Conservation (phyloP, 2,113 vertebrate genomes). For the Riparia riparia region DNA sequence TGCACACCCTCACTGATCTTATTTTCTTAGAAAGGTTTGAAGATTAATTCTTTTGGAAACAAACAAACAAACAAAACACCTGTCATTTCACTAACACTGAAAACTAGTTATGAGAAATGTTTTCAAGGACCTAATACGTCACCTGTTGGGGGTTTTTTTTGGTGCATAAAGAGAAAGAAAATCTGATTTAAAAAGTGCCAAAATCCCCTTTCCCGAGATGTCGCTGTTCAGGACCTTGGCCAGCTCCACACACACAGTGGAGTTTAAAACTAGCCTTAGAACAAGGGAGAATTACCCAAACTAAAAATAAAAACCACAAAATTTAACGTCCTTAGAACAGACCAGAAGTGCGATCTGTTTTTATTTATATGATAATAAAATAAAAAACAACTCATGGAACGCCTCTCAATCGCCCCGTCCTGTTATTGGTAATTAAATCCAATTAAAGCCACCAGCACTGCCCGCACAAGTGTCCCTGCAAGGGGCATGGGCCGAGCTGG, state of each 20-base stretch:
- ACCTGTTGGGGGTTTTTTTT: no score
- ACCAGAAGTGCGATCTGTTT: background rate
- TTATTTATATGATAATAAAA: background rate
- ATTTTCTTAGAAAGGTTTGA: background rate
- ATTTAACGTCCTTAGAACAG: background rate
- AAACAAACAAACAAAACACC: background rate
- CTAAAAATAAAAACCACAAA: background rate
- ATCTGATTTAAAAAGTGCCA: accelerated
- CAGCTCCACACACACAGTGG: background rate
- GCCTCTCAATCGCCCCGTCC: background rate
- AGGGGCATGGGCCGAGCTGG: accelerated
- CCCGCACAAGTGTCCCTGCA: accelerated
- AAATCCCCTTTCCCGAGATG: accelerated
- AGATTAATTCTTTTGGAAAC: background rate
- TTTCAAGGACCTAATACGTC: background rate
- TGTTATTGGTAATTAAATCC: background rate
- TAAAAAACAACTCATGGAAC: background rate
- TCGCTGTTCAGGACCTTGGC: conserved; percentile 36
- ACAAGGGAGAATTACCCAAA: background rate
- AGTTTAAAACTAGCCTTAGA: background rate
- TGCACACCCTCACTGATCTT: background rate
- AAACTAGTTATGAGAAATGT: background rate
- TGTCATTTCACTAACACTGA: background rate
- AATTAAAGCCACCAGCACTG: background rate
- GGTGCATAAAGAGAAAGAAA: background rate